Base-by-base conservation (phyloP, 2,888 invertebrate genomes). In the Andrena trimmerana region DNA sequence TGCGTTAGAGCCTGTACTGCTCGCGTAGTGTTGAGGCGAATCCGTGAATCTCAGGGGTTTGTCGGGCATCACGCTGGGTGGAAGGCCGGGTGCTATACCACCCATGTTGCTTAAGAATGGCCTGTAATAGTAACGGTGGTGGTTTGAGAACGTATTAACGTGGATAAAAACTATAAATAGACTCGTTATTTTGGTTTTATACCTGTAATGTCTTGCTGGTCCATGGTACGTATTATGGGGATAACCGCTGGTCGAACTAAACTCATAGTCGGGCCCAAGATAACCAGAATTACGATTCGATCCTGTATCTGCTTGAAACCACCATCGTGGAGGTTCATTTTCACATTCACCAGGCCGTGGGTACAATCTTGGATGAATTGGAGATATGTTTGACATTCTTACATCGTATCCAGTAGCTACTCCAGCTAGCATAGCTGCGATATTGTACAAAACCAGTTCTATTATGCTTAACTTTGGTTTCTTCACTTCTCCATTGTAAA, bases 341-440 rank as follows among this genome's bases (percentile, higher is more conserved):
- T 91, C 92, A 52, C 74, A 82, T 66, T 89, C 91, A 16, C 83
- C 82, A 65, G 88, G 66, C 54, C 91, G 88, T 0, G 97, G 97
- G 91, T 97, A 96, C 80, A 98, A 94, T 79, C 96, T 96, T 7
- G 98, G 98, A 94, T 98, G 98, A 85, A 98, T 95, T 0, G 97
- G 97, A 88, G 97, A 97, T 70, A 97, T 96, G 92, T 98, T 98
- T 62, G 98, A 97, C 94, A 98, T 96, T 91, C 98, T 96, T 71
- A 99, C 97, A 95, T 99, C 99, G 93, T 98, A 98, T 0, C 99
- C 99, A 54, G 98, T 97, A 2, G 97, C 98, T 57, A 99, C 97
- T 33, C 98, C 97, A 2, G 98, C 98, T 91, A 99, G 94, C 95
- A 99, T 95, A 71, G 98, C 97, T 72, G 98, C 98, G 95, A 99